A percentile compares a stretch with the other conserved stretches of the same genome.
Conservation (phyloP, 2,888 invertebrate genomes). For the Oscheius sp. region DNA sequence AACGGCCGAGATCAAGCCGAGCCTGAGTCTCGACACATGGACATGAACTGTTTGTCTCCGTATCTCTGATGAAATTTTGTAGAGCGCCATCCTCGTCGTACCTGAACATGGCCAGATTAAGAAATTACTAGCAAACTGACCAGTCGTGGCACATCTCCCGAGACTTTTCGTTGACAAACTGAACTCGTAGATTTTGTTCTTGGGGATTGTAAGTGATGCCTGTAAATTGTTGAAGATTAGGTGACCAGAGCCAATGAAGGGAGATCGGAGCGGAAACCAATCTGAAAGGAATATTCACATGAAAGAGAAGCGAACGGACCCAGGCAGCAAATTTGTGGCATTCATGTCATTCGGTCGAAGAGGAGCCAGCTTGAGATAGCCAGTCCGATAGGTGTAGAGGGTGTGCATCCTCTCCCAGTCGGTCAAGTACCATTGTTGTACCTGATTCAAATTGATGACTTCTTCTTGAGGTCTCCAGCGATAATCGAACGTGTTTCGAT, state of each 20-base stretch:
- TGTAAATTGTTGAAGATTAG: constrained; percentile 58
- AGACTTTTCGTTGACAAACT: constrained; percentile 68
- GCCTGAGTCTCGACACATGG: constrained; percentile 94
- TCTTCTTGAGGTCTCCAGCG: constrained; percentile 71
- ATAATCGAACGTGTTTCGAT: constrained; percentile 67
- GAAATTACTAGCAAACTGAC: constrained; percentile 31
- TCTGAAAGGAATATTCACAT: constrained; percentile 35
- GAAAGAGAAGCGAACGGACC: constrained; percentile 44
- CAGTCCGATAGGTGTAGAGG: constrained; percentile 70
- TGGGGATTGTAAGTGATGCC: constrained; percentile 58
- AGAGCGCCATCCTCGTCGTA: constrained; percentile 72
- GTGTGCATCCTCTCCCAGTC: constrained; percentile 71
- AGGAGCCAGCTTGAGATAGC: constrained; percentile 71
- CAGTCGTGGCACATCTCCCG: constrained; percentile 72
- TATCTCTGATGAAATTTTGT: constrained; percentile 71
- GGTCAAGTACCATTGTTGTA: constrained; percentile 70
- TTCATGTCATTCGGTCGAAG: constrained; percentile 66
- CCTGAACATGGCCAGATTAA: constrained; percentile 32
- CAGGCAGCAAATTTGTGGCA: constrained; percentile 63
- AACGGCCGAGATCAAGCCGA: constrained; percentile 89
- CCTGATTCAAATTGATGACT: constrained; percentile 70
- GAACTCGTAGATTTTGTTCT: constrained; percentile 35
- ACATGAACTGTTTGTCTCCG: constrained; percentile 72
- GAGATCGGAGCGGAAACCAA: constrained; percentile 72
- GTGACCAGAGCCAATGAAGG: constrained; percentile 73